A percentile compares a stretch with the other conserved stretches of the same genome.
Evolutionary conservation across 2,888 invertebrate species (phyloP).

Genomic region (Hypsopygia costalis): DNA sequence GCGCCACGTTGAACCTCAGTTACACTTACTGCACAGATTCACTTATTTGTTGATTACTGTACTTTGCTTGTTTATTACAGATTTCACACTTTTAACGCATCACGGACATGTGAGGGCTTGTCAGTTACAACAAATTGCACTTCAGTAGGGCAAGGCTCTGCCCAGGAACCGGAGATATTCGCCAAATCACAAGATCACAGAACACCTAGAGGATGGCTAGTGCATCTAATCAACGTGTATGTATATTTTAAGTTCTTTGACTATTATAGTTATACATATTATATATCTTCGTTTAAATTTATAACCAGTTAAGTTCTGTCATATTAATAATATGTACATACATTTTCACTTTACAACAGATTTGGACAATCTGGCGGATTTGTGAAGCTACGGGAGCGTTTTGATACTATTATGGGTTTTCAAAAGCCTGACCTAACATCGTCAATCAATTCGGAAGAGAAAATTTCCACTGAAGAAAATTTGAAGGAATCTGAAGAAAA

Average conservation of each 20-base stretch:
- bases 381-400: conserved; percentile 90
- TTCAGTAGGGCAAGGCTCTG: conserved; percentile 75
- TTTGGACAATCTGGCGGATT: conserved; percentile 96
- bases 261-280: too few relatives aligned
- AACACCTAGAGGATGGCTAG: conserved; percentile 96
- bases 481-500: conserved; percentile 62
- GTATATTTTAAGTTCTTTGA: too few relatives aligned
- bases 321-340: too few relatives aligned
- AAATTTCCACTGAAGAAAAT: conserved; percentile 57
- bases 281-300: too few relatives aligned
- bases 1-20: too few relatives aligned
- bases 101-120: conserved; percentile 85
- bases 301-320: too few relatives aligned
- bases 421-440: conserved; percentile 71
- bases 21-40: too few relatives aligned
- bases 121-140: conserved; percentile 43
- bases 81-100: conserved; percentile 93
- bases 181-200: conserved; percentile 90
- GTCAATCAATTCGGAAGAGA: conserved; percentile 62
- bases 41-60: neutral
- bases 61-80: conserved; percentile 48
- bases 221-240: conserved; percentile 94
- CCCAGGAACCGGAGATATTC: conserved; percentile 72
- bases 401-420: conserved; percentile 85
- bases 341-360: conserved; percentile 46